phyloP scores from a whole-genome alignment of 2,888 invertebrate species.

The Tricholauxania praeusta region DNA sequence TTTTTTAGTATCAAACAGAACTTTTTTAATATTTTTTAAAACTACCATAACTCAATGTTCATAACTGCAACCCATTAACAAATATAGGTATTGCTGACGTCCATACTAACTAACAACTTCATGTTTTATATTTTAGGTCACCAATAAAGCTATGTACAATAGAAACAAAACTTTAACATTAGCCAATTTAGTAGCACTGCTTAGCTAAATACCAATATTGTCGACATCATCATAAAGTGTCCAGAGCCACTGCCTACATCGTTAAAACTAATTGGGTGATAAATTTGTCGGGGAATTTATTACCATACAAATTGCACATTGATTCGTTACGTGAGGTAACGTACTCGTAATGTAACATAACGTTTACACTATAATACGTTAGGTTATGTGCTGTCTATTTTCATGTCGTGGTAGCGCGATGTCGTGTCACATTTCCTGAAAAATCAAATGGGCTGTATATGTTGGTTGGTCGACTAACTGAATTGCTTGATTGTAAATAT shows the following conservation, averaged over 20 bases:
- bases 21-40: too few species aligned
- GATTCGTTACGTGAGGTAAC: conserved; percentile 26
- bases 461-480: background rate
- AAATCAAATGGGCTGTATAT: conserved; percentile 13
- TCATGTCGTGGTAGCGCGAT: conserved; percentile 10
- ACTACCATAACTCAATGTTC: too few species aligned
- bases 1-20: too few species aligned
- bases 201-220: background rate
- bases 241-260: conserved; percentile 1
- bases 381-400: conserved; percentile 5
- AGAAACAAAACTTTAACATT: too few species aligned
- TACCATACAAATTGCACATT: conserved; percentile 40
- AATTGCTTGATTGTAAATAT: background rate
- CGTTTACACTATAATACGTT: background rate
- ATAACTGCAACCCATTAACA: too few species aligned
- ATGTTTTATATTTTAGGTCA: too few species aligned
- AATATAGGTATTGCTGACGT: too few species aligned
- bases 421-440: conserved; percentile 4
- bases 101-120: too few species aligned
- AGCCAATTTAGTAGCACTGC: too few species aligned
- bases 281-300: conserved; percentile 44
- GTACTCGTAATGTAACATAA: background rate
- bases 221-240: background rate
- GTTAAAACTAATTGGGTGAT: conserved; percentile 47
- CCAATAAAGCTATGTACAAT: too few species aligned